Evolutionary conservation across 2,113 vertebrate species (phyloP).

Genomic region (Alectura lathami): DNA sequence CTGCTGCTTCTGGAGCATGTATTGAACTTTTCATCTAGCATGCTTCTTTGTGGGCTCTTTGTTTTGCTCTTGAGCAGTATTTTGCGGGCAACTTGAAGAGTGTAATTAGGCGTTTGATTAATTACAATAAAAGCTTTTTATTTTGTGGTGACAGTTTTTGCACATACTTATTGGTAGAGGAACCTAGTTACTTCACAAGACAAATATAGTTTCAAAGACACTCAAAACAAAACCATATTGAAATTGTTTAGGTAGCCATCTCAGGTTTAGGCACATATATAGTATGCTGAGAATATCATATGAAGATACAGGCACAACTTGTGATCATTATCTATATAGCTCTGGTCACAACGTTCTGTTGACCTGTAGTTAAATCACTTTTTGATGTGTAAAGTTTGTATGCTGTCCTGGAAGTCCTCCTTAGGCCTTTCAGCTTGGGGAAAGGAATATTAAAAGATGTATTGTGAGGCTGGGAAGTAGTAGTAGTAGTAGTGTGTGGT

Average conservation of each 20-base stretch:
- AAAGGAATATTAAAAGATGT: neutral
- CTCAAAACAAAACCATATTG: neutral
- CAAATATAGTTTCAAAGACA: neutral
- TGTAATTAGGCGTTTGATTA: neutral
- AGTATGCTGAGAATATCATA: neutral
- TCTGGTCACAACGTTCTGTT: neutral
- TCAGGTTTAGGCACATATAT: neutral
- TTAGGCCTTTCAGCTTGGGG: neutral
- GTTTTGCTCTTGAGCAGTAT: neutral
- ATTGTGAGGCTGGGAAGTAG: neutral
- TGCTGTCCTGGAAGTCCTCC: neutral
- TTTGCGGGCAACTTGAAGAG: neutral
- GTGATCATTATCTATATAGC: neutral
- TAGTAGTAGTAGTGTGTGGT: neutral
- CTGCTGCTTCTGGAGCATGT: neutral
- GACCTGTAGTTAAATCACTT: neutral
- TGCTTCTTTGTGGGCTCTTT: neutral
- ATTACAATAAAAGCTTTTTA: neutral
- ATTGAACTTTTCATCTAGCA: neutral
- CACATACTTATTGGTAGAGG: neutral
- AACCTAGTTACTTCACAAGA: neutral
- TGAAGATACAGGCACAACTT: neutral
- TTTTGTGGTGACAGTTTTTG: neutral
- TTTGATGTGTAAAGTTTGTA: neutral
- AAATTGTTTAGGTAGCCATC: neutral